Evolutionary conservation across 2,888 invertebrate genomes (phyloP).

Genomic region (Volucella inanis): DNA sequence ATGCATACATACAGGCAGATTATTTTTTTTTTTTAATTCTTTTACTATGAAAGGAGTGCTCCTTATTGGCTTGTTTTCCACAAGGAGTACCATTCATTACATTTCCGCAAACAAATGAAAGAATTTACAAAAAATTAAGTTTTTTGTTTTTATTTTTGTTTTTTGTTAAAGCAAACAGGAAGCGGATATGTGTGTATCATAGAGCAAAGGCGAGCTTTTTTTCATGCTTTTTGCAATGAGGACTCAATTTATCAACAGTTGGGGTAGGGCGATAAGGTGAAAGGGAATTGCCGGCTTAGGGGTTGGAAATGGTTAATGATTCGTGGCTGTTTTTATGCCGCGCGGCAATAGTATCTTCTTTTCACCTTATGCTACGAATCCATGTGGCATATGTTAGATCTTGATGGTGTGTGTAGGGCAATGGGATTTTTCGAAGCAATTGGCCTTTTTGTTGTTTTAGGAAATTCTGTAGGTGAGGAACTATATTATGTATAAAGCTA

Average conservation of each 20-base stretch:
- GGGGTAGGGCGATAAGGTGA: slow-evolving; percentile 48
- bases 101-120: slow-evolving; percentile 33
- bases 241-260: slow-evolving; percentile 63
- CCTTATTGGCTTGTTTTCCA: slow-evolving; percentile 1
- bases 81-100: slow-evolving; percentile 38
- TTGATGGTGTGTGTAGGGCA: slow-evolving; percentile 12
- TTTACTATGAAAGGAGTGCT: not conserved
- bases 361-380: not conserved
- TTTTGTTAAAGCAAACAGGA: slow-evolving; percentile 27
- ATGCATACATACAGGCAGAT: slow-evolving; percentile 2
- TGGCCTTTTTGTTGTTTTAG: slow-evolving; percentile 19
- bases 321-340: slow-evolving; percentile 13
- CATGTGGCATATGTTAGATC: slow-evolving; percentile 3
- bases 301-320: not conserved
- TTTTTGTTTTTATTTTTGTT: slow-evolving; percentile 10
- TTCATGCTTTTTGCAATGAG: not conserved
- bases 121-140: slow-evolving; percentile 40
- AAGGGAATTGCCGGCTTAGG: slow-evolving; percentile 31
- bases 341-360: not conserved
- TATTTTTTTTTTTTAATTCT: slow-evolving; percentile 3
- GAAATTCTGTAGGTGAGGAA: not conserved
- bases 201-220: slow-evolving; percentile 10
- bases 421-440: slow-evolving; percentile 22
- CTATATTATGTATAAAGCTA: not conserved
- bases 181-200: slow-evolving; percentile 8